Evolutionary conservation across 2,888 invertebrate genomes (phyloP).

Genomic region (Bimastos eiseni): DNA sequence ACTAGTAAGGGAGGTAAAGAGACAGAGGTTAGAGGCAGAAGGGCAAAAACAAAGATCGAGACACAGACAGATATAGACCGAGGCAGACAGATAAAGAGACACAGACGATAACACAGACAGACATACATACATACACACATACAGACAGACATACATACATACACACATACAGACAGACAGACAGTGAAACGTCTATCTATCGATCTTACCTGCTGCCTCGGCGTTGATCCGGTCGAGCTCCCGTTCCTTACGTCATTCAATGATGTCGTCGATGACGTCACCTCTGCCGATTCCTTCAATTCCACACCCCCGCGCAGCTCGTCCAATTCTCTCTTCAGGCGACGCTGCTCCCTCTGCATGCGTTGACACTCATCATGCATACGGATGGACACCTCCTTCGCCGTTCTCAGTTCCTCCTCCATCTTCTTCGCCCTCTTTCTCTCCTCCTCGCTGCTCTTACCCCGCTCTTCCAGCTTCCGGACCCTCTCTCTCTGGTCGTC

Average conservation of each 20-base stretch:
- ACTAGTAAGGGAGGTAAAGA: neutral
- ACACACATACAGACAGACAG: neutral
- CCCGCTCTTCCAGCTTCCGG: conserved; percentile 16
- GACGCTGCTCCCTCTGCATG: conserved; percentile 27
- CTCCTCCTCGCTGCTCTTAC: neutral
- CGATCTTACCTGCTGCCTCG: neutral
- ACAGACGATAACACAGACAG: no score
- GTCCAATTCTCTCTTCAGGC: neutral
- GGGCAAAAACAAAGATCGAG: no score
- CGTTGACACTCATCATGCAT: conserved; percentile 34
- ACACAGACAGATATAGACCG: neutral
- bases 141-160: neutral
- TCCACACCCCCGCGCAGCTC: neutral
- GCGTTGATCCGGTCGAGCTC: neutral
- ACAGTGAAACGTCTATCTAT: no score
- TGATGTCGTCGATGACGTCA: neutral
- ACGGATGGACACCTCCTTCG: conserved; percentile 33
- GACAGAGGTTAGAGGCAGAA: neutral
- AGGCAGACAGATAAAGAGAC: neutral
- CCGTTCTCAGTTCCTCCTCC: conserved; percentile 31
- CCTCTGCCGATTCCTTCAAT: neutral
- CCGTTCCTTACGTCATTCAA: neutral
- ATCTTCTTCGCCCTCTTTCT: conserved; percentile 7
- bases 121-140: neutral
- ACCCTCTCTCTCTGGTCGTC: conserved; percentile 25